Conservation (phyloP, 2,888 invertebrate genomes). For the Drosophila colorata region DNA sequence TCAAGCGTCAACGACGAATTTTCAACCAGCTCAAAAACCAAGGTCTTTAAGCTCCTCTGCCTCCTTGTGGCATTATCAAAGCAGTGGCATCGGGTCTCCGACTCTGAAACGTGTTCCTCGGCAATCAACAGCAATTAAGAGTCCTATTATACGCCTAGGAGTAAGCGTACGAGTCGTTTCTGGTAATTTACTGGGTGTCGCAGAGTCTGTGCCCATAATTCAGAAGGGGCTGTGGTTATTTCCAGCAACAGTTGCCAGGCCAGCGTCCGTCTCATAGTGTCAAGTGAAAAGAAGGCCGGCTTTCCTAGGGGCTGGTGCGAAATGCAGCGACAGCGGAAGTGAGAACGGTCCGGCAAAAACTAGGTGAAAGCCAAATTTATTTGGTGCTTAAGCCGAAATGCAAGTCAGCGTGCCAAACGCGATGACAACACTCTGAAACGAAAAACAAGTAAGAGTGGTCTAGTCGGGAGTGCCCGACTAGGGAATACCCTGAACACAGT, state of each 20-base stretch:
- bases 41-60: slow-evolving; percentile 23
- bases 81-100: slow-evolving; percentile 62
- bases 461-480: not conserved
- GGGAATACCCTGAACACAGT: not conserved
- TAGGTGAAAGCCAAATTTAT: slow-evolving; percentile 71
- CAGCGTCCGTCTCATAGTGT: not conserved
- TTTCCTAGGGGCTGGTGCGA: slow-evolving; percentile 46
- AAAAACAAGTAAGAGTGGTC: not conserved
- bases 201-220: slow-evolving; percentile 53
- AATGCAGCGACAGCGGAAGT: slow-evolving; percentile 53
- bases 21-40: slow-evolving; percentile 26
- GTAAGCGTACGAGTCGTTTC: slow-evolving; percentile 21
- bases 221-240: slow-evolving; percentile 11
- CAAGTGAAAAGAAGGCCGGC: slow-evolving; percentile 30
- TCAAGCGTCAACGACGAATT: slow-evolving; percentile 47
- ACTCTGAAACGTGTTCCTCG: not conserved
- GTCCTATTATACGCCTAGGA: slow-evolving; percentile 13
- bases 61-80: slow-evolving; percentile 43
- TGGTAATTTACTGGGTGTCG: slow-evolving; percentile 73
- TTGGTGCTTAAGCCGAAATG: slow-evolving; percentile 50
- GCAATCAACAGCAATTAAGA: slow-evolving; percentile 60
- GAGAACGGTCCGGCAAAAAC: slow-evolving; percentile 45
- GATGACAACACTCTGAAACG: not conserved
- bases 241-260: slow-evolving; percentile 55
- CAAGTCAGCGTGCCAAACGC: slow-evolving; percentile 47